Base-by-base conservation (phyloP, 2,888 invertebrate genomes). In the Bellardia bayeri region DNA sequence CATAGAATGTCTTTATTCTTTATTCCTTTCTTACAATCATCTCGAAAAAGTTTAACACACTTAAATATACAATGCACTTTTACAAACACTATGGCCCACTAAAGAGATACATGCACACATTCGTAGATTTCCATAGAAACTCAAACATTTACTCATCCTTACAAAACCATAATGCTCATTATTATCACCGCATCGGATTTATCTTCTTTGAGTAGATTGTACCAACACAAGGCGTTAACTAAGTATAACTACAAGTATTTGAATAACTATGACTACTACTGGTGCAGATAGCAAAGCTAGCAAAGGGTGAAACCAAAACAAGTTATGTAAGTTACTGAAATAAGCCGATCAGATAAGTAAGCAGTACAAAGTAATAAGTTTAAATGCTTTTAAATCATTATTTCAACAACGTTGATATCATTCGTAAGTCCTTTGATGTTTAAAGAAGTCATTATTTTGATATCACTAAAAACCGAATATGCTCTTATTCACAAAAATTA, bases 31-130 rank as follows among this genome's bases (percentile, higher is more conserved):
- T 51, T 11, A 51, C 51, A 51, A 54, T n/a, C 66, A 45, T 45
- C n/a, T 78, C 9, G 2, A 72, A 63, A 63, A 63, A 54, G n/a
- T 42, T 63, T 49, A 71, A 72, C 37, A 51, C 72, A 56, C 56
- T 74, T 66, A 58, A 66, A 30, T 40, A 82, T 37, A 66, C 61
- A 80, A 80, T 63, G 61, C 37, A 75, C 61, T 63, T 14, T 3
- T 61, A 14, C 30, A 30, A 45, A 45, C 45, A 13, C 9, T 45
- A 3, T 45, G 45, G 45, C 45, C 45, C 45, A 45, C 30, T 30
- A 23, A 23, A 23, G 23, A 23, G 23, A 23, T 1, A 23, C 23
- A 30, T 37, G 14, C 33, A n/a, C n/a, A n/a, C n/a, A 33, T 13
- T 9, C 13, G 51, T n/a, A 51, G 51, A 16, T 56, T 56, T 56